Conservation (phyloP, 53 echinoderm and acorn worm species). For the Henricia sp. region DNA sequence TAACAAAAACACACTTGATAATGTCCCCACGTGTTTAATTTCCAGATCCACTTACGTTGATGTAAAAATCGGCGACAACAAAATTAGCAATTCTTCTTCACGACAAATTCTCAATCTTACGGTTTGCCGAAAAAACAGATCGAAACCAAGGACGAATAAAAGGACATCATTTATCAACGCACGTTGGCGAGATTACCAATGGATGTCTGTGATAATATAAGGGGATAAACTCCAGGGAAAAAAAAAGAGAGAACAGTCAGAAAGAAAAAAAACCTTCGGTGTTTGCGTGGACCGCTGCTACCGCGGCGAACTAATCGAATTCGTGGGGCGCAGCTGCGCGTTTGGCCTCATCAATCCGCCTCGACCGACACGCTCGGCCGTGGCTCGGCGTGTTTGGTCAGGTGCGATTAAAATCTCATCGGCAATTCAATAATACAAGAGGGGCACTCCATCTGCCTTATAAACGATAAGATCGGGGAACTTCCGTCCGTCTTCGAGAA, state of each 20-base stretch:
- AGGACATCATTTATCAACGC: conserved; percentile 10
- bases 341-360: conserved; percentile 37
- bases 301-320: conserved; percentile 51
- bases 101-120: conserved; percentile 9
- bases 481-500: conserved; percentile 1
- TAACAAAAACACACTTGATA: no score
- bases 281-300: not conserved
- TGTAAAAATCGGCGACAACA: no score
- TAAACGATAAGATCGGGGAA: conserved; percentile 47
- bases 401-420: conserved; percentile 65
- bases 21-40: no score
- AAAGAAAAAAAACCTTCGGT: not conserved
- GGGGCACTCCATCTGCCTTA: conserved; percentile 41
- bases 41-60: no score
- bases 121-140: not conserved
- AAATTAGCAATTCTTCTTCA: not conserved
- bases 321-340: conserved; percentile 45
- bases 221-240: conserved; percentile 20
- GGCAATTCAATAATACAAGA: conserved; percentile 57
- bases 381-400: conserved; percentile 48
- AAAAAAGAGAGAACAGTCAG: not conserved
- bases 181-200: conserved; percentile 41
- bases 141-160: not conserved
- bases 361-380: conserved; percentile 10
- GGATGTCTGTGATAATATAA: conserved; percentile 15